These are phyloP conservation scores for Biston betularia DNA, from an alignment of 2,888 invertebrate species.

Conservation along the genomic window DNA sequence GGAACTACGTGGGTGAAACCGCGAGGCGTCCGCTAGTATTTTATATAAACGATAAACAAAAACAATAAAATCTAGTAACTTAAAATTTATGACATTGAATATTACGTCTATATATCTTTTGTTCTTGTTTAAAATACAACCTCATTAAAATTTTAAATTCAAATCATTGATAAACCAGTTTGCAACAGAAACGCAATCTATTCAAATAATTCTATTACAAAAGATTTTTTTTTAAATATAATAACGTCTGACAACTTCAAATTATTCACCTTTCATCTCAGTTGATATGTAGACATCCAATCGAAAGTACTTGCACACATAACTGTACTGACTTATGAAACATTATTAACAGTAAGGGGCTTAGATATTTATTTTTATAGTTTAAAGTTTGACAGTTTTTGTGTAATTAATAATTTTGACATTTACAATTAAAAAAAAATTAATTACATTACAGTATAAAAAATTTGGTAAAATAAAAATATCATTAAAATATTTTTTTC, in stretches of 20 bases:
- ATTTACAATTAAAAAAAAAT: too few species aligned
- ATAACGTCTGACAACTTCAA: conserved; percentile 8
- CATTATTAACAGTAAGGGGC: conserved; percentile 8
- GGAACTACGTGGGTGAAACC: too few species aligned
- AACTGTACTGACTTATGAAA: conserved; percentile 3
- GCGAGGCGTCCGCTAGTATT: too few species aligned
- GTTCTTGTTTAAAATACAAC: conserved; percentile 4
- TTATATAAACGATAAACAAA: neutral
- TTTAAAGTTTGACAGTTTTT: too few species aligned
- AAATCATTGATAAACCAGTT: conserved; percentile 18
- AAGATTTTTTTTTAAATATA: conserved; percentile 14
- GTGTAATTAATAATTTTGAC: too few species aligned
- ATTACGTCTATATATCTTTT: neutral
- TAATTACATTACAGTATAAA: too few species aligned
- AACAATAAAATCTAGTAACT: neutral
- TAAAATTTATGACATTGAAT: neutral
- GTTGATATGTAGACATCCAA: conserved; percentile 34
- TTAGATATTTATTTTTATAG: neutral
- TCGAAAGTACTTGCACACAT: conserved; percentile 21
- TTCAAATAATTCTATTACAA: conserved; percentile 9
- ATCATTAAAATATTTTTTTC: too few species aligned
- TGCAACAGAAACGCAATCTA: conserved; percentile 16
- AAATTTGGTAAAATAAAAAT: too few species aligned
- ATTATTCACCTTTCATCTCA: conserved; percentile 26
- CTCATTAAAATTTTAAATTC: conserved; percentile 9